Base-by-base conservation (phyloP, 2,113 vertebrate genomes). In the Acanthochromis polyacanthus region DNA sequence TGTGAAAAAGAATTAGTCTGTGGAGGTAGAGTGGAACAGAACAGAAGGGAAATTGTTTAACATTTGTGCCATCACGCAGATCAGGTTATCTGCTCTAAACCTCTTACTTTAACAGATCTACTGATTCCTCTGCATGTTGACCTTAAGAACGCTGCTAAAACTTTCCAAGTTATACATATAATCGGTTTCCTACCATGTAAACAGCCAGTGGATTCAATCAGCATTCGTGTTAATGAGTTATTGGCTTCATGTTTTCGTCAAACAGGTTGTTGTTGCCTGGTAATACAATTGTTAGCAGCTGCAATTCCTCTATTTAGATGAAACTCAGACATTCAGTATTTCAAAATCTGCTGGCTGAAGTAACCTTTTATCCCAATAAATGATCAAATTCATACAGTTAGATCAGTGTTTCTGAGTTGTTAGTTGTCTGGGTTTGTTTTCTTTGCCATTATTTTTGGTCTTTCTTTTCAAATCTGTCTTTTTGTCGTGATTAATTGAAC, bases 261-360 rank as follows among this genome's bases (percentile, higher is more conserved):
- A 68, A 53, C 23, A 25, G 9, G 10, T 73, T 52, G 9, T 53
- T 60, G 43, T 70, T 75, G 45, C 48, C 45, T 48, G 50, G 38
- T 30, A 22, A 40, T 55, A 17, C 56, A 62, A 40, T 56, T 56
- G 19, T 19, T 73, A 52, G 38, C 75, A 65, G 69, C 20, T 48
- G 71, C 15, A 23, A 8, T 25, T n/a, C 23, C 30, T 20, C 20
- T 66, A 60, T 65, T 61, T 55, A 57, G 22, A 32, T 36, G 22
- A 30, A 53, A 17, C 3, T 50, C 15, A 25, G 30, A 53, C 25
- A 20, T 51, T 50, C n/a, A 36, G 6, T 60, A 20, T 58, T 57
- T 71, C 19, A 52, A 64, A 43, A 19, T 52, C 17, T 9, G 10
- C 51, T 69, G 75, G 56, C 57, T 52, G 14, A 58, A 30, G 15